Evolutionary conservation across 2,888 invertebrate species (phyloP), one percentile per base, ranked within the genome.

Genomic region (Hypsopygia costalis): DNA sequence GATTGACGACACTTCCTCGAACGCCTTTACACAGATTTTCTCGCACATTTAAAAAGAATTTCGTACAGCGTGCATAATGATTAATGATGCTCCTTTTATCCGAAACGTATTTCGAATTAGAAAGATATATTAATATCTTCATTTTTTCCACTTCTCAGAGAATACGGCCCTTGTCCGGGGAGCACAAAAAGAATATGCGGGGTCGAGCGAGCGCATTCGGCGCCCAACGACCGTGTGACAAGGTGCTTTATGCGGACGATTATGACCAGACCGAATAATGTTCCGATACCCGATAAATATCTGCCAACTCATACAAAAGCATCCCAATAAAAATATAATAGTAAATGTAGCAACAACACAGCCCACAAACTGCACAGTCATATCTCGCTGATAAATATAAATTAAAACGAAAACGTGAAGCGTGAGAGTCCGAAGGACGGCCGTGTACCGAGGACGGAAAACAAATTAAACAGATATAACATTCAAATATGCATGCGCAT

Each of bases 281-380:
- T 85, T 83, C 78, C 81, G 69, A 83, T 86, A 81, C 76, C 77
- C 87, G 88, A 88, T 88, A 88, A 88, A 88, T 88, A 88, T 87
- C 88, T 87, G 88, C 88, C 86, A 88, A 81, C 87, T 87, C 88
- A 88, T 86, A 88, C 86, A 88, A 88, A 86, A 85, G 87, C 80
- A 76, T 80, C 80, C 82, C 82, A 88, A 87, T 87, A 88, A 87
- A 86, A 87, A 76, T 85, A 86, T 86, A 86, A 87, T 88, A 86
- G 87, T 81, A 76, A 85, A 85, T 79, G 85, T 79, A 81, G 81
- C 80, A 81, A 80, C 81, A 82, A 80, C 83, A 80, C 75, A 57
- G 75, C 69, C 81, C 75, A 69, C 80, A 76, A 82, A 83, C 78
- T 86, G 88, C 86, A 68, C 68, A 75, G 87, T 87, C 88, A 86